Conservation (phyloP, 2,888 invertebrate species). For the Chloroclysta siterata region DNA sequence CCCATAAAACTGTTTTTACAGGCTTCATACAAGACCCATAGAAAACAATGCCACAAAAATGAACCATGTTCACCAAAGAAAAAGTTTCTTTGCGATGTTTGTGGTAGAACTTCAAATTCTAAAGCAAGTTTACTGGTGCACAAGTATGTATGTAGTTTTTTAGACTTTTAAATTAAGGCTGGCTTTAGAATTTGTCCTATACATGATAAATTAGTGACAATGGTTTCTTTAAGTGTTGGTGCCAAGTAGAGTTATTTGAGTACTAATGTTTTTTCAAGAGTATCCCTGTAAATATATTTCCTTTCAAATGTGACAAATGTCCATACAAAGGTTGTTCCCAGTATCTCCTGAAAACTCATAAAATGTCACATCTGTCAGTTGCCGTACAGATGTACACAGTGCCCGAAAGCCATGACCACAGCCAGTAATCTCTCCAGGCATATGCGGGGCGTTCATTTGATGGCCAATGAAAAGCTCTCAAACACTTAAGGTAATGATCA, state of each 20-base stretch:
- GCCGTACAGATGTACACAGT: conserved; percentile 55
- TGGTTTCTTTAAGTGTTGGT: too few relatives aligned
- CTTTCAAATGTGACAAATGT: conserved; percentile 55
- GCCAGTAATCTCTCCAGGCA: conserved; percentile 34
- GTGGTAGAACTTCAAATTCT: conserved; percentile 72
- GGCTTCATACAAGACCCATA: conserved; percentile 51
- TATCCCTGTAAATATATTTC: conserved; percentile 52
- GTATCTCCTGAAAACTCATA: conserved; percentile 56
- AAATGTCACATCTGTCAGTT: conserved; percentile 53
- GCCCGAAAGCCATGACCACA: conserved; percentile 41
- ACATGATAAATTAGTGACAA: too few relatives aligned
- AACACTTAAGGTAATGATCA: conserved; percentile 19
- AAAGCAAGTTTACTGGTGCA: conserved; percentile 72
- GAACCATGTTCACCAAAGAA: conserved; percentile 40
- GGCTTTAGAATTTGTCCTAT: too few relatives aligned
- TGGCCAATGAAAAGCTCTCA: conserved; percentile 16
- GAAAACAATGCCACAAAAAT: conserved; percentile 50
- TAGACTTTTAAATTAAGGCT: neutral
- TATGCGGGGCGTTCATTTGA: conserved; percentile 14
- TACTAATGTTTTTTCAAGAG: conserved; percentile 20
- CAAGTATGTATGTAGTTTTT: conserved; percentile 61
- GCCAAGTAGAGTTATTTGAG: neutral
- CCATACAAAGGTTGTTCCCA: conserved; percentile 47
- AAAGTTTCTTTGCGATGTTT: conserved; percentile 73
- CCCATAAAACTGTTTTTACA: conserved; percentile 41